Base-by-base conservation (phyloP, 2,888 invertebrate genomes). In the Cremastinae sp. region DNA sequence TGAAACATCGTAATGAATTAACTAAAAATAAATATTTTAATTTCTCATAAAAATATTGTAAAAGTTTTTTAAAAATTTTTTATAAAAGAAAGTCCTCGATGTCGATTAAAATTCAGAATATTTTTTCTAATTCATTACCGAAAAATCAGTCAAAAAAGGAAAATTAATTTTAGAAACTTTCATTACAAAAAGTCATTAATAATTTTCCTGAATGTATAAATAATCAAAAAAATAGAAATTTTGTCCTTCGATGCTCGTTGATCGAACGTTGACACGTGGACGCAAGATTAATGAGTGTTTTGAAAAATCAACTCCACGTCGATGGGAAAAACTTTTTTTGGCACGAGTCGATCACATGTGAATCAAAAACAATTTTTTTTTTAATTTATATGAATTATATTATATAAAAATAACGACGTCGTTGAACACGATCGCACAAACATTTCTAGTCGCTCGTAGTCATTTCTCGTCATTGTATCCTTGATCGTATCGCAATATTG, bases 401-500 rank as follows among this genome's bases (percentile, higher is more conserved):
- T n/a, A 51, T 14, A 64, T 39, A 62, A 47, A 12, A 49, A 22
- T 22, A 2, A 64, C 39, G 51, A 14, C 12, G 41, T 41, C 22
- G 20, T 16, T 9, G 20, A 22, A 64, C 5, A 28, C 16, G 49
- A 39, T 64, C 51, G 39, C 41, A 9, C 12, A 14, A 35, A 39
- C 12, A 39, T 22, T 18, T 8, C 7, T 47, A 18, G 28, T 28
- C 2, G 9, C 22, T 51, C 12, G 10, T 47, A 43, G 28, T 49
- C 20, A 45, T 20, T 22, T 20, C 45, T 9, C 41, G 49, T 39
- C 14, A 59, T 70, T 70, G 64, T 49, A 66, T 77, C 74, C 77
- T 64, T 56, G 69, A 77, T 70, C 55, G 41, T 59, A 70, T 73
- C 62, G 20, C 43, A 18, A 47, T 20, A 2, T 14, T 47, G 22